Percentiles rank a stretch among this genome's conserved stretches.
Conservation (phyloP, 2,113 vertebrate species). For the Henicopernis longicauda region DNA sequence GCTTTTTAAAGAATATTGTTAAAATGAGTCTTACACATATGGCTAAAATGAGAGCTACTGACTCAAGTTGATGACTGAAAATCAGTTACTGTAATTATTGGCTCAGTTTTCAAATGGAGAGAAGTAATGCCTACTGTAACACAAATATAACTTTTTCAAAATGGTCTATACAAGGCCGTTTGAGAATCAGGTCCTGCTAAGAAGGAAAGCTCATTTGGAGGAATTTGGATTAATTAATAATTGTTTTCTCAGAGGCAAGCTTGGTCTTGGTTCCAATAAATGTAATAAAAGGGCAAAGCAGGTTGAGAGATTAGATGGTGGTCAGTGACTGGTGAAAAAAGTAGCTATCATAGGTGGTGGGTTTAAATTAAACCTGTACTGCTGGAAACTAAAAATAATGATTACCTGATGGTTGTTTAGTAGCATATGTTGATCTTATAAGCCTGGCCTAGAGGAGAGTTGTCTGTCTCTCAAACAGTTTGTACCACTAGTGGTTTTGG, state of each 20-base stretch:
- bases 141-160: neutral
- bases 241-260: neutral
- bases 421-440: neutral
- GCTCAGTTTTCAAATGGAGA: neutral
- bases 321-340: neutral
- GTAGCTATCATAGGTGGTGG: neutral
- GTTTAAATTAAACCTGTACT: neutral
- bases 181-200: neutral
- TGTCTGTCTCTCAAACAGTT: neutral
- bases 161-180: neutral
- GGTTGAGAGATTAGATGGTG: neutral
- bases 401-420: neutral
- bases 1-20: neutral
- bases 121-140: neutral
- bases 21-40: neutral
- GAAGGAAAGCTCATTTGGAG: neutral
- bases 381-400: neutral
- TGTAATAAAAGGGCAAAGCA: neutral
- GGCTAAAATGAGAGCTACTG: neutral
- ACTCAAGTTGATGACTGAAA: neutral
- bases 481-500: neutral
- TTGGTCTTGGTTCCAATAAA: neutral
- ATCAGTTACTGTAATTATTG: neutral
- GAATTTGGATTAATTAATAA: neutral
- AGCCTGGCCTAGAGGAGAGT: neutral